These are phyloP conservation scores for Ormyrus labotus DNA, from an alignment of 2,888 invertebrate species.

Conservation along the genomic window DNA sequence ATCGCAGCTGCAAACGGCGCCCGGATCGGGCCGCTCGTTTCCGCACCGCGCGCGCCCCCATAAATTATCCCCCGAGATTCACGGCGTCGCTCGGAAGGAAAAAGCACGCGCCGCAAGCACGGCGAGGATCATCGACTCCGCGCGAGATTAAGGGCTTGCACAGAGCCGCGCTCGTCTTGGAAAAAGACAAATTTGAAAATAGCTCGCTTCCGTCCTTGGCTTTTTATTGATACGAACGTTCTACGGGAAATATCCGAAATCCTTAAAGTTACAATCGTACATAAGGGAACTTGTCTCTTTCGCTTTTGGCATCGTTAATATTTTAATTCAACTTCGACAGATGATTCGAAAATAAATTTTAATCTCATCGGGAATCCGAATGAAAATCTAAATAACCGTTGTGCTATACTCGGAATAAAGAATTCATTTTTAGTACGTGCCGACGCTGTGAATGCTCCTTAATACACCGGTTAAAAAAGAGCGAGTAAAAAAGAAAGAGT, in stretches of 20 bases:
- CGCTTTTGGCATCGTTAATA: not conserved
- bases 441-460: not conserved
- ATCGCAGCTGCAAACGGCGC: not conserved
- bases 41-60: not conserved
- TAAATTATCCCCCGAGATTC: slow-evolving; percentile 32
- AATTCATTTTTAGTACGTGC: not conserved
- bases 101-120: not conserved
- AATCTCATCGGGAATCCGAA: not conserved
- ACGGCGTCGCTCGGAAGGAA: not conserved
- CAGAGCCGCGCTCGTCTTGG: not conserved
- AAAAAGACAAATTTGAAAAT: not conserved
- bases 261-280: too few relatives aligned
- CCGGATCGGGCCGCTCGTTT: not conserved
- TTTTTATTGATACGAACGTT: too few relatives aligned
- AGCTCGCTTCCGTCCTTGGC: not conserved
- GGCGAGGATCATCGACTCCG: slow-evolving; percentile 1
- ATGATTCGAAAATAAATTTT: not conserved
- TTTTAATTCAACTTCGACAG: not conserved
- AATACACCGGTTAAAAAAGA: not conserved
- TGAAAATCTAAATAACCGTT: not conserved
- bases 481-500: not conserved
- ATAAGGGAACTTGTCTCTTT: not conserved
- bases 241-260: too few relatives aligned
- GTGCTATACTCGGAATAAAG: not conserved
- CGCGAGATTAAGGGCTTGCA: slow-evolving; percentile 24